Evolutionary conservation across 2,888 invertebrate species (phyloP), one percentile per base, ranked within the genome.

Genomic region (Thymelicus lineola): DNA sequence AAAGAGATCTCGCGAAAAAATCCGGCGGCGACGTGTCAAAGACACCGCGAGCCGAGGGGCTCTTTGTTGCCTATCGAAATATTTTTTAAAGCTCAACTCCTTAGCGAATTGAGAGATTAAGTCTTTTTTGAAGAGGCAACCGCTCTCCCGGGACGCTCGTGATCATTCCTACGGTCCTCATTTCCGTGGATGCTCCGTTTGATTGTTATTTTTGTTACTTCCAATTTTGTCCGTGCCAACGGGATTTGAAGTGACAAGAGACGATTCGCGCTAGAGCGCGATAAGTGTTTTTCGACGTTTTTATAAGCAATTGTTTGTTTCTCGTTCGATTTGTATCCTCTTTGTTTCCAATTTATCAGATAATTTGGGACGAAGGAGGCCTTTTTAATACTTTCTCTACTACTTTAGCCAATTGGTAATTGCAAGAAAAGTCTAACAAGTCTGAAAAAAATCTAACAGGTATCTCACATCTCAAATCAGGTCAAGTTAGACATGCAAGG

Each of bases 111-210:
- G 92, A 89, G 93, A 93, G 94, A 94, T 94, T 93, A 94, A 92
- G 93, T 93, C 89, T 84, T 91, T 88, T 95, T 95, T 95, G 94
- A 95, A 94, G 94, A 94, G 94, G 94, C 94, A 94, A 94, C 93
- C 89, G 93, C 90, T 94, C 94, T 93, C 94, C 86, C 90, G 93
- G 94, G 94, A 88, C 89, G 90, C 81, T 86, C 85, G 90, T 86
- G 91, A 94, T 93, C 91, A 90, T 90, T 92, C 89, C 89, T 90
- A 90, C 89, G 86, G 91, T 93, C 92, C 93, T 93, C 92, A 92
- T 93, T 93, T 92, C 90, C 91, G 86, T 82, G 89, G 88, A 92
- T 91, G 91, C 87, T 92, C 91, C 90, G 87, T 89, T 92, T 91
- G 93, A 93, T 93, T 93, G 93, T 93, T 93, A 92, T 93, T 93